Conservation (phyloP, 2,797 vertebrate genomes). For the Semotilus atromaculatus region DNA sequence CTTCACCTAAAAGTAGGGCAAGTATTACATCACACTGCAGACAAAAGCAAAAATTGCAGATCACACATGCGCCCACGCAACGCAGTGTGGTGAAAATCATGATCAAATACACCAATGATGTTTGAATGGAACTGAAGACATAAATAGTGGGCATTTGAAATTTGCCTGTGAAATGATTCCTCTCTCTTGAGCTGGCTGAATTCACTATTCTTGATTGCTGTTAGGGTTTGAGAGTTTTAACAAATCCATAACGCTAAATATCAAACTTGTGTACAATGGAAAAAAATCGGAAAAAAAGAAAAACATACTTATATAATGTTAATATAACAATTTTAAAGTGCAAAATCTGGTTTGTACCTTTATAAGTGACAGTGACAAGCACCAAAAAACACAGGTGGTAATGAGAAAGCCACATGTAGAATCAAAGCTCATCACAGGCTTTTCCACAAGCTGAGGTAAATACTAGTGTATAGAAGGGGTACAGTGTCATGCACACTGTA, state of each 20-base stretch:
- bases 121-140: slow-evolving; percentile 10
- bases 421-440: too few relatives aligned
- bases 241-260: neutral
- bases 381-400: too few relatives aligned
- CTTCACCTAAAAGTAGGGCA: slow-evolving; percentile 60
- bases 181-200: neutral
- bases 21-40: slow-evolving; percentile 63
- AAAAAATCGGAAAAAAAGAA: too few relatives aligned
- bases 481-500: too few relatives aligned
- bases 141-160: slow-evolving; percentile 47
- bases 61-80: slow-evolving; percentile 33
- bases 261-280: neutral
- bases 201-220: neutral
- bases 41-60: slow-evolving; percentile 55
- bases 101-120: slow-evolving; percentile 18
- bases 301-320: neutral
- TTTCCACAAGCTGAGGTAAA: too few relatives aligned
- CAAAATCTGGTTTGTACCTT: neutral
- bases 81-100: slow-evolving; percentile 18
- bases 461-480: neutral
- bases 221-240: neutral
- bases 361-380: neutral
- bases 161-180: slow-evolving; percentile 13
- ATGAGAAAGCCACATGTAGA: too few relatives aligned
- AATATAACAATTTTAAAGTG: neutral